Evolutionary conservation across 2,797 vertebrate species (phyloP), one percentile per base, ranked within the genome.

Genomic region (Schizothorax lantsangensis): DNA sequence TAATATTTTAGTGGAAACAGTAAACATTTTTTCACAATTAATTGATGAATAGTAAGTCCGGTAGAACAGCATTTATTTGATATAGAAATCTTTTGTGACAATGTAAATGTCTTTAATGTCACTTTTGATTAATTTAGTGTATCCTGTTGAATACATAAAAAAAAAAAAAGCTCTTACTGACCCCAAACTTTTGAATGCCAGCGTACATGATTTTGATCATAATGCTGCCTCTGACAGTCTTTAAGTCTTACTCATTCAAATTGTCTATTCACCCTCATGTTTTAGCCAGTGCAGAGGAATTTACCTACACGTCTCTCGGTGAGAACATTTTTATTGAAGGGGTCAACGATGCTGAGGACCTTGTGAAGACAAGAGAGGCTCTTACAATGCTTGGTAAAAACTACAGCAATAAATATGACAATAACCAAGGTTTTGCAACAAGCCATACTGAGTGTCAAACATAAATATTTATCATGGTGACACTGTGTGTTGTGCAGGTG

Each of bases 271-370:
- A 54, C 11, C n/a, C 23, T 72, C 4, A 40, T 52, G 11, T 69
- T 30, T 2, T 91, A 99, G 98, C 95, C 0, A 96, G 95, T 2
- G 97, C 97, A 0, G 95, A 99, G 87, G 97, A 98, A 81, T 99
- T 98, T 88, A 95, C 92, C 89, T 99, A 96, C 88, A 92, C 97
- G 0, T 96, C 96, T 33, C 91, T 97, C 62, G 98, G 98, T 2
- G 97, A 97, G 62, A 94, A 96, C 91, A 96, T 95, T 0, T 93
- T 94, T 85, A 97, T 99, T 0, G 94, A 96, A 0, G 97, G 97
- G 0, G 94, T 99, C 12, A 94, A 97, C 0, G 98, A 99, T 0
- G 97, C 96, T 0, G 93, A 95, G 2, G 98, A 98, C 91, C 96
- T 99, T 21, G 91, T 95, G 85, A 98, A 96, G 93, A 99, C 97